Evolutionary conservation across 2,888 invertebrate species (phyloP).

Genomic region (Tachina lurida): DNA sequence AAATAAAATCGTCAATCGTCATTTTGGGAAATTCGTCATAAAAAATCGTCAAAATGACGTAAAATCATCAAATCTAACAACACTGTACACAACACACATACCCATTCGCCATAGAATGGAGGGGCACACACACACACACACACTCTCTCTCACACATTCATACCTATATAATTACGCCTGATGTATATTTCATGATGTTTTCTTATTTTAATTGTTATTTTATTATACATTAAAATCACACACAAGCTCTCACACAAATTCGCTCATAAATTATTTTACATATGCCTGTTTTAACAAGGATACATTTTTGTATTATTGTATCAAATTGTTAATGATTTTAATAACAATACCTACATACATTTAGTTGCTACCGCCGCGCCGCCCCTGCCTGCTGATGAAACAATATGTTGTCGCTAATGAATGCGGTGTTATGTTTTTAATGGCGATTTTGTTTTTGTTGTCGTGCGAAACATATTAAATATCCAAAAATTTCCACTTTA

Average conservation of each 20-base stretch:
- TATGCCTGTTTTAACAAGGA: conserved; percentile 45
- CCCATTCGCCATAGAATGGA: background rate
- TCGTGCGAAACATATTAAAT: conserved; percentile 35
- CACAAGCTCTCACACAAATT: background rate
- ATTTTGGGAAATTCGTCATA: too few species aligned
- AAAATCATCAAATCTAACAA: too few species aligned
- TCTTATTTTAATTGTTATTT: conserved; percentile 67
- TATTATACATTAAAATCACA: conserved; percentile 53
- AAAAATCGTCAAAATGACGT: too few species aligned
- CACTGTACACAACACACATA: conserved; percentile 16
- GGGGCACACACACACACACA: background rate
- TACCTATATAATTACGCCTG: conserved; percentile 55
- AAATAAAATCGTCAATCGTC: too few species aligned
- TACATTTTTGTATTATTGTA: conserved; percentile 34
- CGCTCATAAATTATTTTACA: conserved; percentile 50
- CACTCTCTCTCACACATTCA: background rate
- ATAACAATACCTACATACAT: background rate
- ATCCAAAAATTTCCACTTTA: conserved; percentile 39
- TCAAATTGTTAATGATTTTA: conserved; percentile 35
- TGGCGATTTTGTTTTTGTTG: conserved; percentile 37
- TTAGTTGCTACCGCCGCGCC: too few species aligned
- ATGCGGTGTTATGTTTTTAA: conserved; percentile 57
- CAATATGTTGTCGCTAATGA: conserved; percentile 52
- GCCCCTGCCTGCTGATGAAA: background rate
- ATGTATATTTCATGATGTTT: conserved; percentile 66